Conservation (phyloP, 2,888 invertebrate genomes). For the Podabrus alpinus region DNA sequence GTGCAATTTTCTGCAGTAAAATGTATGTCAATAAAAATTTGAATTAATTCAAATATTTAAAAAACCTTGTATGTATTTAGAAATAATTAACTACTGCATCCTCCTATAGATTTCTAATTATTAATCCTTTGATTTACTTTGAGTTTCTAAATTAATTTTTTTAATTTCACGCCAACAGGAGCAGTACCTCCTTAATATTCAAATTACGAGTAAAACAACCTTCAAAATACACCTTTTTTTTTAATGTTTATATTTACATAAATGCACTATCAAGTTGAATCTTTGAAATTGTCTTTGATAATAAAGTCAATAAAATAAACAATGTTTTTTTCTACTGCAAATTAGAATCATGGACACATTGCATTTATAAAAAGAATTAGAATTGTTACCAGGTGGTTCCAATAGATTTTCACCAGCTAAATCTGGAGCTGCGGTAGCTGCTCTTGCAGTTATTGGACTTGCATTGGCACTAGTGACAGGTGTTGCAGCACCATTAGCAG, state of each 20-base stretch:
- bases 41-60: too few relatives aligned
- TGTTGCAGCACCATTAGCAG: conserved; percentile 71
- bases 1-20: too few relatives aligned
- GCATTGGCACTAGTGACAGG: conserved; percentile 88
- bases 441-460: conserved; percentile 77
- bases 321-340: not conserved
- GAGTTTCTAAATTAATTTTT: too few relatives aligned
- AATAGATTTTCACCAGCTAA: conserved; percentile 54
- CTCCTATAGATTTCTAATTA: too few relatives aligned
- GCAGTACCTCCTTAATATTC: too few relatives aligned
- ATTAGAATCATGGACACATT: not conserved
- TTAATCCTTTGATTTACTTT: too few relatives aligned
- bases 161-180: too few relatives aligned
- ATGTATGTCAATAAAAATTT: too few relatives aligned
- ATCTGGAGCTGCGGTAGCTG: conserved; percentile 60
- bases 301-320: not conserved
- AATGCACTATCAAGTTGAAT: not conserved
- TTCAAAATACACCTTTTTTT: not conserved
- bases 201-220: not conserved
- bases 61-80: too few relatives aligned
- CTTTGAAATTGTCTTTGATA: not conserved
- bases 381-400: conserved; percentile 54
- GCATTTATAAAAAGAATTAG: not conserved
- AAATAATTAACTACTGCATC: too few relatives aligned
- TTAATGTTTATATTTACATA: not conserved